Evolutionary conservation across 2,888 invertebrate species (phyloP), one percentile per base, ranked within the genome.

Genomic region (Netelia inedita): DNA sequence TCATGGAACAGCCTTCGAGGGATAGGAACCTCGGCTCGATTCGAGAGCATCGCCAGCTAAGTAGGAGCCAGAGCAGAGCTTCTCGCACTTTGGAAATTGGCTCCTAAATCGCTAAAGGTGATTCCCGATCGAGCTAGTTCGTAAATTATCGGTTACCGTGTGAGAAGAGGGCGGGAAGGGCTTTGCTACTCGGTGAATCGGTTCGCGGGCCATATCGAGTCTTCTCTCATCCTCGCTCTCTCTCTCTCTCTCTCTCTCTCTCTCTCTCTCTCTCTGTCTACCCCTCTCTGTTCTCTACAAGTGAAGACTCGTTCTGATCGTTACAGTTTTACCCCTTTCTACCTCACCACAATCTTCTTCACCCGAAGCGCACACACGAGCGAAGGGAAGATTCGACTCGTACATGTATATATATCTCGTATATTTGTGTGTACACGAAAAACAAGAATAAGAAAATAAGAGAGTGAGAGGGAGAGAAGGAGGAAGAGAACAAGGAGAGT

Each of bases 11-110:
- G 79, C 84, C 88, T 90, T 89, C 74, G 63, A 71, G 41, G 72
- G 53, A 1, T 50, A 69, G 55, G 75, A 78, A 75, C 63, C 87
- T 82, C 84, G 74, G 84, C 35, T 35, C 83, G 82, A 57, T 80
- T 65, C 80, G 35, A 46, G 85, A 79, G 83, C 88, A 90, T 89
- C 88, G 86, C 88, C 78, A 79, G 65, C 89, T 89, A 90, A 90
- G 91, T 90, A 90, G 86, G 82, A 90, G 89, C 89, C 90, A 61
- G 74, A 71, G 83, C 74, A 59, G 57, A 69, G 89, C 89, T 90
- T 88, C 90, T 89, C 90, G 91, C 92, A 93, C 92, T 92, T 92
- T 91, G 84, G 90, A 91, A 93, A 92, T 93, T 92, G 91, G 91
- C 90, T 92, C 89, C 90, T 91, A 91, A 92, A 92, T 92, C 91